Percentiles rank a stretch among this genome's conserved stretches.
Conservation (phyloP, 2,888 invertebrate species). For the Apodemia duryi region DNA sequence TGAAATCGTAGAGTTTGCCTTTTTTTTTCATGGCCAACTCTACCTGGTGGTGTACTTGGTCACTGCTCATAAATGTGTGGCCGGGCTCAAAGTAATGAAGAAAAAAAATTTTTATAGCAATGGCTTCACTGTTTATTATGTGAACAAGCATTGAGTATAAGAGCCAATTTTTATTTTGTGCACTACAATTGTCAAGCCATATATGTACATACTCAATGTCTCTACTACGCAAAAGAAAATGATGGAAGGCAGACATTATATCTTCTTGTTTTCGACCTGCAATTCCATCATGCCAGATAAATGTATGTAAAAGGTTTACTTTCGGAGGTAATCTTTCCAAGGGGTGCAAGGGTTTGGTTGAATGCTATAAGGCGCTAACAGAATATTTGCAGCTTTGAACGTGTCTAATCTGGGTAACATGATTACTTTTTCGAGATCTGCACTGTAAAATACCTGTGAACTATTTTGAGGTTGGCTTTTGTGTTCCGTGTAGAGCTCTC, state of each 20-base stretch:
- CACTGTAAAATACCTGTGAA: no score
- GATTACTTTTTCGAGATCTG: no score
- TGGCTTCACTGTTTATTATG: constrained; percentile 29
- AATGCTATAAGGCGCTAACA: constrained; percentile 28
- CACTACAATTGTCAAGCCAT: constrained; percentile 22
- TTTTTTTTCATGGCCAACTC: constrained; percentile 32
- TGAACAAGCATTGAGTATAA: no score
- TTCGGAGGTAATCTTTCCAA: constrained; percentile 21
- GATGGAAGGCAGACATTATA: constrained; percentile 26
- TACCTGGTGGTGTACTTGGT: constrained; percentile 33
- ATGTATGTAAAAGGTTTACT: not conserved
- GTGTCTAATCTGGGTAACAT: no score
- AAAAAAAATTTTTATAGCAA: constrained; percentile 25
- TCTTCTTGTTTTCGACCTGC: constrained; percentile 27
- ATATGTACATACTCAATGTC: constrained; percentile 24
- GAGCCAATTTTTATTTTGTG: constrained; percentile 19
- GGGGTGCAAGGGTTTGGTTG: constrained; percentile 24
- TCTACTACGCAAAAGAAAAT: constrained; percentile 27
- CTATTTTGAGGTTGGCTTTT: constrained; percentile 21
- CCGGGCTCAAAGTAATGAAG: constrained; percentile 33
- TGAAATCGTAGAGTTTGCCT: constrained; percentile 30
- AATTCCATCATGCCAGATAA: constrained; percentile 23
- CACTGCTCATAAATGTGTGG: constrained; percentile 35
- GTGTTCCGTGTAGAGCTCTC: constrained; percentile 23
- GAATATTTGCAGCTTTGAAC: constrained; percentile 30